Percentiles rank a stretch among this genome's conserved stretches.
Conservation (phyloP, 1,140 invertebrate species). For the Drosophila suzukii region DNA sequence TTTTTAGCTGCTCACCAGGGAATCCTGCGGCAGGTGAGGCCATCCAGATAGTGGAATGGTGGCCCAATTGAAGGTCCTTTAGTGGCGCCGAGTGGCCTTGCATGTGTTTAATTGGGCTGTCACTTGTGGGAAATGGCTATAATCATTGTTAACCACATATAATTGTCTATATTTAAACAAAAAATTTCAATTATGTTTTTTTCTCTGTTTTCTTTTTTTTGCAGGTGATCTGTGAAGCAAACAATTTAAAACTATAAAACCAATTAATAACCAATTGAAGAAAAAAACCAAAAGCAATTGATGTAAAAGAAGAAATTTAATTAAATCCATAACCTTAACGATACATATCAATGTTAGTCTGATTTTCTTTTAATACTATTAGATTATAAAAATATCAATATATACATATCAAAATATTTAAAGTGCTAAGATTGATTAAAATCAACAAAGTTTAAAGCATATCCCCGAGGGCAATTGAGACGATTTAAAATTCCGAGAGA, state of each 20-base stretch:
- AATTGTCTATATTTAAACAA: slow-evolving; percentile 13
- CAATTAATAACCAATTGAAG: neutral
- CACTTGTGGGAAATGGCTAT: slow-evolving; percentile 32
- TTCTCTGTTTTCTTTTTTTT: slow-evolving; percentile 12
- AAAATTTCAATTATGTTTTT: slow-evolving; percentile 26
- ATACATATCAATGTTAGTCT: slow-evolving; percentile 78
- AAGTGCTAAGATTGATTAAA: slow-evolving; percentile 23
- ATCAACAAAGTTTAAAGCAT: slow-evolving; percentile 5
- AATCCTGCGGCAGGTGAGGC: slow-evolving; percentile 5
- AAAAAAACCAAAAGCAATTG: slow-evolving; percentile 7
- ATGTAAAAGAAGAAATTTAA: slow-evolving; percentile 34
- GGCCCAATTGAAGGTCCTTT: slow-evolving; percentile 35
- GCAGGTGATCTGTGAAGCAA: slow-evolving; percentile 23
- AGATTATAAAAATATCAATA: slow-evolving; percentile 25
- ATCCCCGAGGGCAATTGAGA: slow-evolving; percentile 6
- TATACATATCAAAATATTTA: slow-evolving; percentile 21
- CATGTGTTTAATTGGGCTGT: slow-evolving; percentile 48
- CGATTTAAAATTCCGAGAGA: neutral
- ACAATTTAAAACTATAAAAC: slow-evolving; percentile 7
- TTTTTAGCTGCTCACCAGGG: slow-evolving; percentile 16
- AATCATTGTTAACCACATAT: slow-evolving; percentile 32
- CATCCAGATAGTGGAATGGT: slow-evolving; percentile 40
- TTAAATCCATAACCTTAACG: slow-evolving; percentile 51
- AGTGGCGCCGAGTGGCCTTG: slow-evolving; percentile 26
- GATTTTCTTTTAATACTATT: slow-evolving; percentile 49